phyloP scores from a whole-genome alignment of 23 tunicate species.

The Halocynthia roretzi region DNA sequence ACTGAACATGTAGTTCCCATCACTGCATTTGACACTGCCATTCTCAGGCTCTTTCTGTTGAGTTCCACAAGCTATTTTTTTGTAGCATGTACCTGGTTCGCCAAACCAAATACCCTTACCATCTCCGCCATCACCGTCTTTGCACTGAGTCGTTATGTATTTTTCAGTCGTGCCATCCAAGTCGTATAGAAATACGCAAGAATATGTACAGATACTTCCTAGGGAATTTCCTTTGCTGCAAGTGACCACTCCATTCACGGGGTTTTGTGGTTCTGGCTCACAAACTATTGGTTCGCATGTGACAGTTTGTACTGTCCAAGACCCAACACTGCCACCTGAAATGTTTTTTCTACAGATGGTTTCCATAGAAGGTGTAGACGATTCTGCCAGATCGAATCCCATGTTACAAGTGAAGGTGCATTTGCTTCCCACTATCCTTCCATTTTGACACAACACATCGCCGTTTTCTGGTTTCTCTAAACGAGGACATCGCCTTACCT shows the following conservation, averaged over 20 bases:
- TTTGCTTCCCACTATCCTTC: constrained; percentile 2
- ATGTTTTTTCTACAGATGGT: neutral
- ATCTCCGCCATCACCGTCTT: neutral
- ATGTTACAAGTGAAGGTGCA: constrained; percentile 22
- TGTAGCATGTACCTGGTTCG: constrained; percentile 18
- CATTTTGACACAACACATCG: constrained; percentile 7
- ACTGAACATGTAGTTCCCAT: constrained; percentile 7
- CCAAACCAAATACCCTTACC: constrained; percentile 18
- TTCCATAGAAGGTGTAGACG: neutral
- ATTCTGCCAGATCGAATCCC: constrained; percentile 8
- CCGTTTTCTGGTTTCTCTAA: constrained; percentile 8
- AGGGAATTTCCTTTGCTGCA: constrained; percentile 2
- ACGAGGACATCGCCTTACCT: constrained; percentile 11
- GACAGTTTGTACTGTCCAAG: neutral
- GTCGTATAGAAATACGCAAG: constrained; percentile 10
- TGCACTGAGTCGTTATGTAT: neutral
- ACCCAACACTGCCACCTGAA: neutral
- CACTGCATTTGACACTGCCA: neutral
- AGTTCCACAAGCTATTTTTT: neutral
- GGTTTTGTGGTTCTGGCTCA: constrained; percentile 4
- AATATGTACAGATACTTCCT: constrained; percentile 9
- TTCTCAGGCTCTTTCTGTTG: neutral
- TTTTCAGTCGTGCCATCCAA: constrained; percentile 2
- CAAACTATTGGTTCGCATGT: constrained; percentile 8
- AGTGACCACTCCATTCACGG: constrained; percentile 4